Evolutionary conservation across 2,888 invertebrate species (phyloP).

Genomic region (Autographa pulchrina): DNA sequence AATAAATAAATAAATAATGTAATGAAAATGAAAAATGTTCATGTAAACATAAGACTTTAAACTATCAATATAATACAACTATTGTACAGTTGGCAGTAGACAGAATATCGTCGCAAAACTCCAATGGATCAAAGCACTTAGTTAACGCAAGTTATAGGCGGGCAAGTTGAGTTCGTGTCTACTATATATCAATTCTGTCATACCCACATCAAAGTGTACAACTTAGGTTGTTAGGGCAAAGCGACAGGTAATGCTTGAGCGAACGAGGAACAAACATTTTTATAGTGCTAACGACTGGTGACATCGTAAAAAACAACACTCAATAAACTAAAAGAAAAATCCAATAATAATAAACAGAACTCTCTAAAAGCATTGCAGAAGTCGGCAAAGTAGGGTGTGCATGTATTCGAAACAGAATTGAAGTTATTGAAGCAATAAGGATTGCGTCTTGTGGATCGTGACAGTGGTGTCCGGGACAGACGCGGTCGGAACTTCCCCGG

Average conservation of each 20-base stretch:
- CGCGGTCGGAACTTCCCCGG: slow-evolving; percentile 55
- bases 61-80: background rate
- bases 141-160: slow-evolving; percentile 32
- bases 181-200: slow-evolving; percentile 71
- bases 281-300: slow-evolving; percentile 55
- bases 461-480: slow-evolving; percentile 57
- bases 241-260: slow-evolving; percentile 57
- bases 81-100: slow-evolving; percentile 28
- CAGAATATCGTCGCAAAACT: slow-evolving; percentile 54
- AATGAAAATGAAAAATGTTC: too few species aligned
- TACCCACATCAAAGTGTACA: slow-evolving; percentile 75
- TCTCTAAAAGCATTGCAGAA: slow-evolving; percentile 32
- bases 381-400: slow-evolving; percentile 35
- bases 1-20: too few species aligned
- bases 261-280: slow-evolving; percentile 52
- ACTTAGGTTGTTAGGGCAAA: slow-evolving; percentile 68
- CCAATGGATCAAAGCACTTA: slow-evolving; percentile 55
- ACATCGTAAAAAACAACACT: slow-evolving; percentile 55
- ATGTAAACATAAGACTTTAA: background rate
- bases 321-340: slow-evolving; percentile 52
- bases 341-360: slow-evolving; percentile 59
- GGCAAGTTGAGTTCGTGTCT: slow-evolving; percentile 43
- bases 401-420: slow-evolving; percentile 53
- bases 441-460: slow-evolving; percentile 56
- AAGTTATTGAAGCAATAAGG: slow-evolving; percentile 61